phyloP scores from a whole-genome alignment of 1,140 invertebrate genomes.

The Caenorhabditis latens region DNA sequence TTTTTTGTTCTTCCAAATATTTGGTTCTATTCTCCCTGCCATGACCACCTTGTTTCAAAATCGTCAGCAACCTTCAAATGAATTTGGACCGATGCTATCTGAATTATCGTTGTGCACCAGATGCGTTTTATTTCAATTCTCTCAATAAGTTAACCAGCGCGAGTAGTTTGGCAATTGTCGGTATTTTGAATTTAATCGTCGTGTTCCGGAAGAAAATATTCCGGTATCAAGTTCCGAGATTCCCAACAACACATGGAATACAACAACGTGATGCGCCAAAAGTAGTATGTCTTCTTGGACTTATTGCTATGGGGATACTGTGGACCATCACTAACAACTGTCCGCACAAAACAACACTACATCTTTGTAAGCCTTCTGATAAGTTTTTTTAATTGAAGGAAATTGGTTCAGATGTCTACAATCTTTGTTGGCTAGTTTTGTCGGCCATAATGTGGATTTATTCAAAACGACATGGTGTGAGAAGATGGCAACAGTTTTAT shows the following conservation, averaged over 20 bases:
- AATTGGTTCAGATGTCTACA: background rate
- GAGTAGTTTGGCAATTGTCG: constrained; percentile 1
- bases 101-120: background rate
- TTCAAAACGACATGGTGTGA: background rate
- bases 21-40: background rate
- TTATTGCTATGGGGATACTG: background rate
- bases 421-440: background rate
- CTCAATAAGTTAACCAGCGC: constrained; percentile 1
- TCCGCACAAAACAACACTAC: background rate
- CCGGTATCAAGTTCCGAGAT: constrained; percentile 13
- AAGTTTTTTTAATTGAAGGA: background rate
- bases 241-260: background rate
- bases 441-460: background rate
- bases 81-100: background rate
- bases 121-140: background rate
- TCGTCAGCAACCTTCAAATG: background rate
- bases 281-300: background rate
- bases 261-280: constrained; percentile 2
- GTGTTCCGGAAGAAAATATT: background rate
- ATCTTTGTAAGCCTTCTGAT: background rate
- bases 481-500: constrained; percentile 8
- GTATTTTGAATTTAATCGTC: background rate
- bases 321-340: background rate
- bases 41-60: background rate
- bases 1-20: constrained; percentile 19